These are phyloP conservation scores for Hafferia zeledoni DNA, from an alignment of 2,797 vertebrate genomes.

Conservation along the genomic window DNA sequence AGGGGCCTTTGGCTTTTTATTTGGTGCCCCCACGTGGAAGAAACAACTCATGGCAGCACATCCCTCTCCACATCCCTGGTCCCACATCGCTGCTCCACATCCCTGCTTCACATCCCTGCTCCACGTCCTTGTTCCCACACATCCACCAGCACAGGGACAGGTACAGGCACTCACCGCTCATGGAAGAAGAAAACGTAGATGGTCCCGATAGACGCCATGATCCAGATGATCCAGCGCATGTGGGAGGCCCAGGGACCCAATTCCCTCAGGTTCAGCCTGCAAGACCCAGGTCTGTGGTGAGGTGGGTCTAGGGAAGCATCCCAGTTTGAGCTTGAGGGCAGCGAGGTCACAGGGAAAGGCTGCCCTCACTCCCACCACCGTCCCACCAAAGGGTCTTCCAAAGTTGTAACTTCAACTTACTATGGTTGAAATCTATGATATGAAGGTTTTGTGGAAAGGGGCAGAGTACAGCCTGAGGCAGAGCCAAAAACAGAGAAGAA, in stretches of 20 bases:
- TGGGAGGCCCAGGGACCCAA: constrained; percentile 93
- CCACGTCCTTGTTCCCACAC: no score
- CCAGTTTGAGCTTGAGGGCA: accelerated
- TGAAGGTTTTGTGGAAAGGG: background rate
- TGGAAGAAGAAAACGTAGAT: constrained; percentile 96
- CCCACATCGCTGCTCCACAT: background rate
- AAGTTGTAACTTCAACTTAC: background rate
- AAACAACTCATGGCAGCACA: background rate
- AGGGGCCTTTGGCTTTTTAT: background rate
- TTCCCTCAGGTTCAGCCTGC: constrained; percentile 92
- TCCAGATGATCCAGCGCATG: constrained; percentile 98
- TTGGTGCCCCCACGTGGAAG: constrained; percentile 62
- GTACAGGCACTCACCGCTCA: constrained; percentile 81
- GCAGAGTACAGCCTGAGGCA: background rate
- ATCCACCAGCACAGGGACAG: accelerated
- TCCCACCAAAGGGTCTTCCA: background rate
- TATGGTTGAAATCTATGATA: background rate
- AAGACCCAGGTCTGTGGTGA: constrained; percentile 23
- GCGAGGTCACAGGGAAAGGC: background rate
- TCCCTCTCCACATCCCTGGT: background rate
- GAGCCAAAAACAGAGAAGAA: background rate
- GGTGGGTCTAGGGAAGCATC: background rate
- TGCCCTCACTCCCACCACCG: background rate
- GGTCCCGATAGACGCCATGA: constrained; percentile 91
- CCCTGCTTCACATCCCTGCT: background rate